phyloP scores from a whole-genome alignment of 1,140 invertebrate genomes.

The Sinella curviseta region DNA sequence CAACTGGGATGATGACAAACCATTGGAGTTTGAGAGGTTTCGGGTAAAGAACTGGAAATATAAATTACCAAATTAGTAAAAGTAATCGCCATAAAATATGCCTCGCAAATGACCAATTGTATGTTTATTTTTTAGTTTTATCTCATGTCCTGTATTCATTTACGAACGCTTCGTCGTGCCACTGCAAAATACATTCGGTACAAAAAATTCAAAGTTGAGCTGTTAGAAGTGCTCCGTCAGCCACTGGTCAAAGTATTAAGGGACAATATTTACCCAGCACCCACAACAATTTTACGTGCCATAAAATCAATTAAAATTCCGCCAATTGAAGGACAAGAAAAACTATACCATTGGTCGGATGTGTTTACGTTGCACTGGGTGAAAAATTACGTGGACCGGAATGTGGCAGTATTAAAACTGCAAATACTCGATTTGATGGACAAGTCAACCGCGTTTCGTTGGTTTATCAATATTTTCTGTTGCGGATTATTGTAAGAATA shows the following conservation, averaged over 20 bases:
- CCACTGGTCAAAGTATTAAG: background rate
- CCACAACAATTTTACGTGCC: background rate
- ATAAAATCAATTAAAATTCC: constrained; percentile 5
- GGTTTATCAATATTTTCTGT: background rate
- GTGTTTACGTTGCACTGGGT: background rate
- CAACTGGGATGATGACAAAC: constrained; percentile 24
- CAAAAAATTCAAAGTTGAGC: constrained; percentile 7
- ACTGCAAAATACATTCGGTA: constrained; percentile 9
- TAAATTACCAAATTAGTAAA: background rate
- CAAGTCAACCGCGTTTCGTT: background rate
- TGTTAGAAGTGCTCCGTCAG: background rate
- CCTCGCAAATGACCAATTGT: too few species aligned
- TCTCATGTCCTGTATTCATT: constrained; percentile 23
- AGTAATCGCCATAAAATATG: too few species aligned
- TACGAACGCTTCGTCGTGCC: background rate
- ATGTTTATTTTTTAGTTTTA: background rate
- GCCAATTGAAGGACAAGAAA: constrained; percentile 10
- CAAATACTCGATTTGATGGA: background rate
- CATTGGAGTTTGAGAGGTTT: constrained; percentile 23
- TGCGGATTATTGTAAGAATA: constrained; percentile 3
- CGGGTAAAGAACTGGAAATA: background rate
- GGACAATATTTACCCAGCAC: constrained; percentile 14
- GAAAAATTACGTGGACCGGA: background rate
- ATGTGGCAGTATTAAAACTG: background rate
- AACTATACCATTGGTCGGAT: constrained; percentile 1